Base-by-base conservation (phyloP, 2,888 invertebrate genomes). In the Brachyopa scutellaris region DNA sequence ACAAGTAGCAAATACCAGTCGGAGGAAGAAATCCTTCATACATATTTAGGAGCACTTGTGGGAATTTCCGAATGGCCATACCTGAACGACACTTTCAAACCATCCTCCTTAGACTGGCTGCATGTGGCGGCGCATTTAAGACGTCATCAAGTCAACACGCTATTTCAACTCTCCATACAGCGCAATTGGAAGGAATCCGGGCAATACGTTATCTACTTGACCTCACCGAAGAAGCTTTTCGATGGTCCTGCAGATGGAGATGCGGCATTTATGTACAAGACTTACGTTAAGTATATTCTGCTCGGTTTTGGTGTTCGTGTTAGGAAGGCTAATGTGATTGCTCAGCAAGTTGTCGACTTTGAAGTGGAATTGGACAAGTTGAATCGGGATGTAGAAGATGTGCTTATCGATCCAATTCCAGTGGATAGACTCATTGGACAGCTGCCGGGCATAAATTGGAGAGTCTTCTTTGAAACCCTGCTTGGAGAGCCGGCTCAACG, bases 101-200 rank as follows among this genome's bases (percentile, higher is more conserved):
- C 66, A 7, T 11, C 42, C 2, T 61, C 77, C 0, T 87, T 87
- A n/a, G 85, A 87, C 13, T 88, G 88, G 88, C 31, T 85, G 4
- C 66, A 85, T 9, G 85, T 86, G 29, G 85, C 85, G n/a, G 89
- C 88, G 0, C 85, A 85, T 0, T 29, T 89, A 69, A 86, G 89
- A 0, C 87, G 83, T n/a, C 86, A 85, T 38, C 88, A 88, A 7
- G 87, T 86, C 0, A 86, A 88, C 8, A 85, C 88, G 0, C 29
- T 89, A 0, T 88, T 88, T 84, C 85, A 86, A 0, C 83, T 88
- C 0, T n/a, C 85, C 2, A 85, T 89, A 2, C 87, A 88, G 31
- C 84, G 87, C 9, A 90, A 88, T n/a, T 89, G 89, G 89, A 89
- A 88, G 85, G 84, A 86, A 1, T 86, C 87, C 0, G 87, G 87